Evolutionary conservation across 2,888 invertebrate species (phyloP).

Genomic region (Laspeyria flexula): DNA sequence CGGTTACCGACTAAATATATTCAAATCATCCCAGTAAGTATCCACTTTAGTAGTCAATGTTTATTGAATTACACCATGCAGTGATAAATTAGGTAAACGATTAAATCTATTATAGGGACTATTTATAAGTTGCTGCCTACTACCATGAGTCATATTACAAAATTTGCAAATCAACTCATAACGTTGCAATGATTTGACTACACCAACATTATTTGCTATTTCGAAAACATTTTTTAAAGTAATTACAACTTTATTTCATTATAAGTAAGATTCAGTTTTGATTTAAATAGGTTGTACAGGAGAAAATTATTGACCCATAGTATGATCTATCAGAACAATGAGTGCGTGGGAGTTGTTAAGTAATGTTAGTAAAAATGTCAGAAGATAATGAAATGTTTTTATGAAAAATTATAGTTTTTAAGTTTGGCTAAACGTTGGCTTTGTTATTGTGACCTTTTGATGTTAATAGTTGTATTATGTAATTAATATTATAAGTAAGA

Average conservation of each 20-base stretch:
- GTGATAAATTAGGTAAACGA: slow-evolving; percentile 61
- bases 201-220: slow-evolving; percentile 23
- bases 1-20: slow-evolving; percentile 13
- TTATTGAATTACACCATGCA: slow-evolving; percentile 58
- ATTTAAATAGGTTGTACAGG: not conserved
- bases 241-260: slow-evolving; percentile 3
- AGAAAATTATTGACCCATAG: slow-evolving; percentile 30
- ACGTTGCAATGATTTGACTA: slow-evolving; percentile 14
- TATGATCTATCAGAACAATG: slow-evolving; percentile 62
- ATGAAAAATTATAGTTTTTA: slow-evolving; percentile 45
- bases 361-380: slow-evolving; percentile 69
- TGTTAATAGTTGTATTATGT: not conserved
- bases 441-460: not conserved
- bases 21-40: slow-evolving; percentile 28
- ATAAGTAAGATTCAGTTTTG: not conserved
- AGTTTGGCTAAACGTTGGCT: slow-evolving; percentile 22
- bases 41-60: slow-evolving; percentile 37
- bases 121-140: slow-evolving; percentile 55
- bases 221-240: not conserved
- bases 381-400: slow-evolving; percentile 46
- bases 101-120: slow-evolving; percentile 53
- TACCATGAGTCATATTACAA: slow-evolving; percentile 56
- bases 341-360: slow-evolving; percentile 65
- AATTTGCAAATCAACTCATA: slow-evolving; percentile 55
- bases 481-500: not conserved